Conservation (phyloP, 2,888 invertebrate genomes). For the Cosmopolites sordidus region DNA sequence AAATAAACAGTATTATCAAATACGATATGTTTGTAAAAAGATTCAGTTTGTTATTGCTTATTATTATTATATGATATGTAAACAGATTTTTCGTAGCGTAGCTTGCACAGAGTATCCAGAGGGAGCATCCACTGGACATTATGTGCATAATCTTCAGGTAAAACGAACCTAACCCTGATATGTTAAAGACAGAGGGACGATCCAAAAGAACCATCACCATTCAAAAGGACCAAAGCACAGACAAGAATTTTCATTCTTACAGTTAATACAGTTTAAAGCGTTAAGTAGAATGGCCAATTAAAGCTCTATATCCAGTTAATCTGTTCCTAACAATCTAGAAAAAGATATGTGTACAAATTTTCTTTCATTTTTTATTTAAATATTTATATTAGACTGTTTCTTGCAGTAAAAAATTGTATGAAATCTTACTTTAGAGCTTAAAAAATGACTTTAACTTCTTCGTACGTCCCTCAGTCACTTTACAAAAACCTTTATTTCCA, state of each 20-base stretch:
- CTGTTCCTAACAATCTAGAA: constrained; percentile 32
- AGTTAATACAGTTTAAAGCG: constrained; percentile 13
- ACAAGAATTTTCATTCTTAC: not conserved
- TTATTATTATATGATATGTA: too few relatives aligned
- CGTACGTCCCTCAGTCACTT: too few relatives aligned
- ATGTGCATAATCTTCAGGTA: too few relatives aligned
- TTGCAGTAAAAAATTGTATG: constrained; percentile 44
- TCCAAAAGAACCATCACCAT: not conserved
- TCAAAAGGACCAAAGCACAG: not conserved
- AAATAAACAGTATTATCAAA: too few relatives aligned
- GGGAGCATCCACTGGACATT: too few relatives aligned
- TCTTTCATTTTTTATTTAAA: constrained; percentile 25
- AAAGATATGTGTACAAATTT: constrained; percentile 41
- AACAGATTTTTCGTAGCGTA: too few relatives aligned
- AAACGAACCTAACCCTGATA: not conserved
- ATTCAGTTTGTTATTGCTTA: too few relatives aligned
- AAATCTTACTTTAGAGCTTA: constrained; percentile 33
- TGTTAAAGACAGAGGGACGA: not conserved
- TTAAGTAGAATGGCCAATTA: constrained; percentile 23
- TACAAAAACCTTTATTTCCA: too few relatives aligned
- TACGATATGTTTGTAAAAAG: too few relatives aligned
- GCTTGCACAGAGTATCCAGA: too few relatives aligned
- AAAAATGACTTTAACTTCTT: not conserved
- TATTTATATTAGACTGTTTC: constrained; percentile 32
- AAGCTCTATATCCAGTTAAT: constrained; percentile 31